These are phyloP conservation scores for Gila robusta DNA, from an alignment of 2,797 vertebrate species.

Conservation along the genomic window DNA sequence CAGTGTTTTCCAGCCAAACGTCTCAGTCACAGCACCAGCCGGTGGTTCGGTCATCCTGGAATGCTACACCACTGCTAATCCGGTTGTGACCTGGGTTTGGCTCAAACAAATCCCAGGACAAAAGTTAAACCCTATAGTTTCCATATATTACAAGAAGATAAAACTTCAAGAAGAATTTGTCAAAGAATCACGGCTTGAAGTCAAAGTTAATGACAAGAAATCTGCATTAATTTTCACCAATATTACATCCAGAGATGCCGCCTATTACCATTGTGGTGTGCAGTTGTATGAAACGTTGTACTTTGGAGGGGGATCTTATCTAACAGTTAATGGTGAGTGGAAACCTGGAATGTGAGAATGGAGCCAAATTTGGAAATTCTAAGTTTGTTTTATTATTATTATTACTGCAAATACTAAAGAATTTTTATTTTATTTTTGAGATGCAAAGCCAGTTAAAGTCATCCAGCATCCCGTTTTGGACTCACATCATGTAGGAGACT, in stretches of 20 bases:
- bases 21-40: neutral
- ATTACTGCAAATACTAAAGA: neutral
- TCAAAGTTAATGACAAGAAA: neutral
- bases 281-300: neutral
- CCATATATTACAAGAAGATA: neutral
- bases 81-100: slow-evolving; percentile 10
- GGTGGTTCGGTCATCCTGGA: slow-evolving; percentile 3
- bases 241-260: neutral
- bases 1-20: neutral
- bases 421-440: neutral
- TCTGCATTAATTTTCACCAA: neutral
- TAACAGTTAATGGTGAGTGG: neutral
- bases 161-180: neutral
- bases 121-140: slow-evolving; percentile 6
- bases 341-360: neutral
- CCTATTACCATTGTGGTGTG: slow-evolving; percentile 17
- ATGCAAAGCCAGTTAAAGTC: neutral
- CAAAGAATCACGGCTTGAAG: neutral
- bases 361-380: neutral
- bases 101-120: slow-evolving; percentile 12
- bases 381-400: neutral
- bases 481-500: slow-evolving; percentile 44
- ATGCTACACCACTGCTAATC: neutral
- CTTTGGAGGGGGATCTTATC: slow-evolving; percentile 11
- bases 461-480: slow-evolving; percentile 47